These are phyloP conservation scores for Rhineura floridana DNA, from an alignment of 2,113 vertebrate species.

Conservation along the genomic window DNA sequence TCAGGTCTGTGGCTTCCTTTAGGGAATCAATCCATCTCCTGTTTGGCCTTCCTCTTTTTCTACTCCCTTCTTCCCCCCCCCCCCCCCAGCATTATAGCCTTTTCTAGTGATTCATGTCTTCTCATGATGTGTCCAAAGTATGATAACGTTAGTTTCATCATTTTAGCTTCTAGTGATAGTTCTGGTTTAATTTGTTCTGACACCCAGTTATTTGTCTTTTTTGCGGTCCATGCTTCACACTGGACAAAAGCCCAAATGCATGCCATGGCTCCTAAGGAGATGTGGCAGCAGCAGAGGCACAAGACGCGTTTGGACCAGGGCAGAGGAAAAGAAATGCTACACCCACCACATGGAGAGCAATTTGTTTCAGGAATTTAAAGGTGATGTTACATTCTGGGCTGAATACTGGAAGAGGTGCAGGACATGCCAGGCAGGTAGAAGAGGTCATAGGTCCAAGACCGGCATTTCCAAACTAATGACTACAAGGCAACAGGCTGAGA, in stretches of 20 bases:
- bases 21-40: too few relatives aligned
- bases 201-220: too few relatives aligned
- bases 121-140: too few relatives aligned
- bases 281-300: neutral
- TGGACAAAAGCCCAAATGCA: neutral
- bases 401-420: neutral
- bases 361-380: neutral
- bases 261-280: neutral
- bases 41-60: too few relatives aligned
- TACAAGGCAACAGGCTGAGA: neutral
- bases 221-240: too few relatives aligned
- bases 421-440: neutral
- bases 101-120: too few relatives aligned
- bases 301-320: neutral
- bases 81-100: too few relatives aligned
- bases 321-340: neutral
- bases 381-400: neutral
- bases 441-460: neutral
- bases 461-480: neutral
- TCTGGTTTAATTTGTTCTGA: too few relatives aligned
- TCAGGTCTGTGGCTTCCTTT: too few relatives aligned
- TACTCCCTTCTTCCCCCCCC: too few relatives aligned
- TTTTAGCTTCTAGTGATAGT: too few relatives aligned
- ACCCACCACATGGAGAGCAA: neutral
- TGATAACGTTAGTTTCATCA: too few relatives aligned